Evolutionary conservation across 2,888 invertebrate species (phyloP).

Genomic region (Erebia ligea): DNA sequence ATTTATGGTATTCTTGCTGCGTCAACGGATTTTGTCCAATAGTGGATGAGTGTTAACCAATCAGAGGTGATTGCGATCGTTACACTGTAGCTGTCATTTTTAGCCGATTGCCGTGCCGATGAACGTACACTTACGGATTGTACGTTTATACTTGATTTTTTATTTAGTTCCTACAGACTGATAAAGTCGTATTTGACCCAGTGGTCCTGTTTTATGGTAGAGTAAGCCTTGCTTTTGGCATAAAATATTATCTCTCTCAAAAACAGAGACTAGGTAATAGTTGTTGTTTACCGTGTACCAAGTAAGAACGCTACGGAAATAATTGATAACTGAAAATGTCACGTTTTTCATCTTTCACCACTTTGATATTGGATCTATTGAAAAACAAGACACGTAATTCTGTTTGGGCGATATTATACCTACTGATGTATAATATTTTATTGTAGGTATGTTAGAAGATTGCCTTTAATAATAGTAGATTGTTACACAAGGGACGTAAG

Average conservation of each 20-base stretch:
- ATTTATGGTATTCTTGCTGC: too few relatives aligned
- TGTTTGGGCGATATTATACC: conserved; percentile 4
- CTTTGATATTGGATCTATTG: conserved; percentile 22
- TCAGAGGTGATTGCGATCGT: too few relatives aligned
- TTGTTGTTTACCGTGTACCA: neutral
- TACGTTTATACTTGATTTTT: too few relatives aligned
- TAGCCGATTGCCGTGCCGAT: too few relatives aligned
- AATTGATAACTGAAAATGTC: conserved; percentile 12
- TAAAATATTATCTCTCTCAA: neutral
- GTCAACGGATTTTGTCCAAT: too few relatives aligned
- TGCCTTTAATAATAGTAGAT: too few relatives aligned
- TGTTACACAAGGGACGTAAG: too few relatives aligned
- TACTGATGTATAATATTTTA: neutral
- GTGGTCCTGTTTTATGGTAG: neutral
- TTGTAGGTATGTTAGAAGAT: neutral
- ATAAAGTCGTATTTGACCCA: neutral
- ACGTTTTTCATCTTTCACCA: conserved; percentile 13
- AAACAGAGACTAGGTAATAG: neutral
- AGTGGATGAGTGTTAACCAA: too few relatives aligned
- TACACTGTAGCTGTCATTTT: too few relatives aligned
- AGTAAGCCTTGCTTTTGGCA: neutral
- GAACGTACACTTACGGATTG: too few relatives aligned
- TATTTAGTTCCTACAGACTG: too few relatives aligned
- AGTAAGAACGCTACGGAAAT: neutral
- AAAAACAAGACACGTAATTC: conserved; percentile 16